Percentiles rank a stretch among this genome's conserved stretches.
phyloP scores from a whole-genome alignment of 2,888 invertebrate genomes.

The Tuta absoluta region DNA sequence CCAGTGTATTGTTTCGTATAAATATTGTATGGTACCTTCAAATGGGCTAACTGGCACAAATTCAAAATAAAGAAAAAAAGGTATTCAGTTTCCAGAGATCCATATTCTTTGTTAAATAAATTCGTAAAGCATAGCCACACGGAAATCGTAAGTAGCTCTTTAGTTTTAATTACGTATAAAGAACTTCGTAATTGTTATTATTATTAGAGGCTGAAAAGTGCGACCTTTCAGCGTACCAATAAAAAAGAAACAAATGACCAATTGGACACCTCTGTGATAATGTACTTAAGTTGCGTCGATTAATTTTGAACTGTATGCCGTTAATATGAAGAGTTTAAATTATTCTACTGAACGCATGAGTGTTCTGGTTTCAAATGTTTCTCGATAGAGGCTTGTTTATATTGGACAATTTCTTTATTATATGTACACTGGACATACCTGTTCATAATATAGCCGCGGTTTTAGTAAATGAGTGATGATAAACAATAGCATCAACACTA shows the following conservation, averaged over 20 bases:
- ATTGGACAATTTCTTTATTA: neutral
- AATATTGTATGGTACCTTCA: neutral
- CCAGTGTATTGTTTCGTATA: neutral
- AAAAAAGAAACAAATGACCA: slow-evolving; percentile 36
- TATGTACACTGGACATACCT: neutral
- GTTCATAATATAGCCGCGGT: too few species aligned
- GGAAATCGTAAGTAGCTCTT: neutral
- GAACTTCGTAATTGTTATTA: too few species aligned
- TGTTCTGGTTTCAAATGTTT: slow-evolving; percentile 18
- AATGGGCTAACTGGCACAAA: neutral
- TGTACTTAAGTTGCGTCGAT: neutral
- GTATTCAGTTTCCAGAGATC: too few species aligned
- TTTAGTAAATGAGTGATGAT: too few species aligned
- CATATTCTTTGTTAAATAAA: neutral
- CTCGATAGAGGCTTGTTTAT: neutral
- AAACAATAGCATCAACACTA: too few species aligned
- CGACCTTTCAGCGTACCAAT: slow-evolving; percentile 37
- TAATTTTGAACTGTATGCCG: slow-evolving; percentile 3
- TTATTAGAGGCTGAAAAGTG: slow-evolving; percentile 35
- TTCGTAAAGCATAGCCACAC: neutral
- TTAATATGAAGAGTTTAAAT: neutral
- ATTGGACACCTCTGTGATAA: slow-evolving; percentile 32
- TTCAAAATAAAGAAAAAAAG: neutral
- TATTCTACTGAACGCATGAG: neutral
- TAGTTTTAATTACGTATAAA: slow-evolving; percentile 37